Base-by-base conservation (phyloP, 37 sponge, comb jelly and placozoan species). In the Oscarella lobularis region DNA sequence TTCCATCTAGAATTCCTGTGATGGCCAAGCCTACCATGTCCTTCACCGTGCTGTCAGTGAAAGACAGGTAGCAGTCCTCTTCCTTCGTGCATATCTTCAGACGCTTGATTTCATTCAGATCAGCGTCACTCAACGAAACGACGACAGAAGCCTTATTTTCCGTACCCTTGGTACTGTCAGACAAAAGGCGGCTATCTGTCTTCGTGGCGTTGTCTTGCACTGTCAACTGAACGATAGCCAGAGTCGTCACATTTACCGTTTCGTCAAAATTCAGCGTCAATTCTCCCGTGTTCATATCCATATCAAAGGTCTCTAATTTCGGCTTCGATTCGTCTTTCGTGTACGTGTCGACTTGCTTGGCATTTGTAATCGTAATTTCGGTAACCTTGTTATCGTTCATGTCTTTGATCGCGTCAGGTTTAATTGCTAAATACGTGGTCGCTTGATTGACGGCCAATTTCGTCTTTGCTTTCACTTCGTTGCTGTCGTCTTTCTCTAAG, bases 191-290 rank as follows among this genome's bases (percentile, higher is more conserved):
- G 9, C 54, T 48, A 27, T 27, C 60, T 27, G 60, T 48, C 9
- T 48, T 48, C 14, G 9, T 48, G 60, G 20, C 60, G 14, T 48
- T 48, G 60, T 48, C 80, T 67, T 91, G 92, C 2, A 91, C 72
- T 20, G 30, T 39, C 31, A 68, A 74, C 4, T 82, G 73, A 20
- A 85, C 84, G 14, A 83, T 81, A 77, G 88, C 82, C 55, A 89
- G 86, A 36, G 83, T 85, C 20, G 35, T 41, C 3, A 41, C 79
- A 1, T 90, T 86, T 9, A 94, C 75, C 1, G 84, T 90, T 38
- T 94, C 95, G 27, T 82, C 70, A 67, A 94, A 94, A 31, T 84
- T 94, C 3, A 94, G 81, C 1, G 74, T 77, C 35, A 94, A 79
- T 0, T 39, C 80, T 2, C 87, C 88, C 9, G 40, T 38, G 78